A percentile compares a stretch with the other conserved stretches of the same genome.
phyloP scores from a whole-genome alignment of 2,888 invertebrate species.

The Entomobrya proxima region DNA sequence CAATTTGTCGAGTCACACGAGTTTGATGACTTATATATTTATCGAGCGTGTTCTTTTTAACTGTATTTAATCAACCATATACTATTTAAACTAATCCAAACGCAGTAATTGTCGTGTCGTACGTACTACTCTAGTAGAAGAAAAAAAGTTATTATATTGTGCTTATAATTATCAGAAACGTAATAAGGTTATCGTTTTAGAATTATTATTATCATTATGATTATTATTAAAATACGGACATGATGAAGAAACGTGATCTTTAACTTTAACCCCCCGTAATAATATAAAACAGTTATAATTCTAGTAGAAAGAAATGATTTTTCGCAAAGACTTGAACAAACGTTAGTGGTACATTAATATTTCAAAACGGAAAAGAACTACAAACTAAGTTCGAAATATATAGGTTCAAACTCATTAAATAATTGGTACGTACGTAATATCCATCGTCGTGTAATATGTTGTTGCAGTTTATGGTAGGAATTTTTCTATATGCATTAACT shows the following conservation, averaged over 20 bases:
- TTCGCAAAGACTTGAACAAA: conserved; percentile 66
- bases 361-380: conserved; percentile 43
- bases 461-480: conserved; percentile 43
- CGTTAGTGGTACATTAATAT: conserved; percentile 59
- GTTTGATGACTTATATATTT: conserved; percentile 20
- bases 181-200: conserved; percentile 61
- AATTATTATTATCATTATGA: conserved; percentile 49
- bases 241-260: conserved; percentile 56
- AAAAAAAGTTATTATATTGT: conserved; percentile 48
- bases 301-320: conserved; percentile 57
- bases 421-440: conserved; percentile 37
- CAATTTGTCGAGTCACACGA: conserved; percentile 21
- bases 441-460: conserved; percentile 37
- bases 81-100: conserved; percentile 51
- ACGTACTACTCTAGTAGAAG: background rate
- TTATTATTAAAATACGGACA: conserved; percentile 50
- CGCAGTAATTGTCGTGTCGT: conserved; percentile 49
- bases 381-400: conserved; percentile 48
- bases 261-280: conserved; percentile 64
- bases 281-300: conserved; percentile 33
- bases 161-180: conserved; percentile 60
- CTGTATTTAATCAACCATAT: conserved; percentile 48
- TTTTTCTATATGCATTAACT: conserved; percentile 56
- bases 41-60: conserved; percentile 48
- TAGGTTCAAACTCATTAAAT: conserved; percentile 59